A percentile compares a stretch with the other conserved stretches of the same genome.
Evolutionary conservation across 1,140 invertebrate species (phyloP).

Genomic region (roundworm (Caenorhabditis elegans)): DNA sequence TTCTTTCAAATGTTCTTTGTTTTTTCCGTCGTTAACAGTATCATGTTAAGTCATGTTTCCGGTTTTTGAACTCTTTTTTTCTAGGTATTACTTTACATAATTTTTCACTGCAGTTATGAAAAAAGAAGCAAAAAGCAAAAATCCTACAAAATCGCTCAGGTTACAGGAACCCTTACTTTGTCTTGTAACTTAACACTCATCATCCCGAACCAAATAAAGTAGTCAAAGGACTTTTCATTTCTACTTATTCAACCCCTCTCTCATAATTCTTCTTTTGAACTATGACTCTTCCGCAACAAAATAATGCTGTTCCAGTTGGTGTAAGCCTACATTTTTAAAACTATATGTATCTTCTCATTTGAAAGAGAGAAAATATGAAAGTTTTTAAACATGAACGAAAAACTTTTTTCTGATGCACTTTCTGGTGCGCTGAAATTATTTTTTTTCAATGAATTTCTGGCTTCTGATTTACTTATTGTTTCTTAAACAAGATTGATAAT

Average conservation of each 20-base stretch:
- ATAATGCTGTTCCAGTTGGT: conserved; percentile 4
- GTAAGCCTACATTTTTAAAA: background rate
- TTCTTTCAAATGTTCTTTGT: background rate
- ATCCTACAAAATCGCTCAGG: background rate
- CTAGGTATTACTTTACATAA: conserved; percentile 16
- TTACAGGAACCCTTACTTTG: background rate
- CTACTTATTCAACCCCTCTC: background rate
- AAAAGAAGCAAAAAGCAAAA: background rate
- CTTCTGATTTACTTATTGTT: too few relatives aligned
- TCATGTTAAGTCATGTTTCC: conserved; percentile 6
- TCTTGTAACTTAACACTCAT: conserved; percentile 21
- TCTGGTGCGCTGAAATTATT: too few relatives aligned
- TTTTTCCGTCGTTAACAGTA: background rate
- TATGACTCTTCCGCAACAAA: background rate
- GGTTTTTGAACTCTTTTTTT: background rate
- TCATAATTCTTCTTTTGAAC: background rate
- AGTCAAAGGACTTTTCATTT: background rate
- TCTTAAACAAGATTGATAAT: too few relatives aligned
- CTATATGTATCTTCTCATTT: too few relatives aligned
- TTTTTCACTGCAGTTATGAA: conserved; percentile 1
- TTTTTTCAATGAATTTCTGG: too few relatives aligned
- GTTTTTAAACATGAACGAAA: too few relatives aligned
- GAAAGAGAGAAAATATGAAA: too few relatives aligned
- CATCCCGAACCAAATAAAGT: background rate
- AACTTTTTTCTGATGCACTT: too few relatives aligned